Conservation (phyloP, 2,113 vertebrate species). For the Cochlearius cochlearius region DNA sequence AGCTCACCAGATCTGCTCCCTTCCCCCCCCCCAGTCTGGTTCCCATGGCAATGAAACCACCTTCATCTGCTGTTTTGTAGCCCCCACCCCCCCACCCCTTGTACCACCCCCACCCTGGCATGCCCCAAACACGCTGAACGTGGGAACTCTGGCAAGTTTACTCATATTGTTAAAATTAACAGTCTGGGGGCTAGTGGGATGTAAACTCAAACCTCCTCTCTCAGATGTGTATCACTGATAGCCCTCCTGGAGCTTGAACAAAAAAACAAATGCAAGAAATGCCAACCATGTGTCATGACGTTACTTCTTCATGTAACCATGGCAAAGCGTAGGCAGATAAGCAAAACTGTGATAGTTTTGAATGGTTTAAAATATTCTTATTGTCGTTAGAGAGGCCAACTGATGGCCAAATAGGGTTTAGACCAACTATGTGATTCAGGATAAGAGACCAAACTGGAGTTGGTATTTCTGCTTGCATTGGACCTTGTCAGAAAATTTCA, state of each 20-base stretch:
- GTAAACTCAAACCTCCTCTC: constrained; percentile 65
- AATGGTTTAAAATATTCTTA: neutral
- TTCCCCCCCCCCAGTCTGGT: constrained; percentile 36
- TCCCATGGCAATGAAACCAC: constrained; percentile 65
- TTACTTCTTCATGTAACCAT: constrained; percentile 61
- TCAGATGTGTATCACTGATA: constrained; percentile 41
- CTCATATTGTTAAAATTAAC: constrained; percentile 54
- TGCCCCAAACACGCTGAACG: neutral
- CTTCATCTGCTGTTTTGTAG: constrained; percentile 70
- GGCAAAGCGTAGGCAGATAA: constrained; percentile 28
- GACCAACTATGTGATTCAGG: neutral
- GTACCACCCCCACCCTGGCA: constrained; percentile 63
- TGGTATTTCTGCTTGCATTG: neutral
- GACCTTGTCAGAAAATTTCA: neutral
- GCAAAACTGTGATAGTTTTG: neutral
- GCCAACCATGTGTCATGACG: constrained; percentile 69
- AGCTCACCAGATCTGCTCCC: constrained; percentile 37
- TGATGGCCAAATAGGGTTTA: neutral
- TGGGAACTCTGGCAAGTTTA: constrained; percentile 27
- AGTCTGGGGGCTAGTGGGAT: constrained; percentile 43
- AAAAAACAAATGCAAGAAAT: constrained; percentile 67
- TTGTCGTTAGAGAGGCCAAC: neutral
- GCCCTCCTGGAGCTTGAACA: constrained; percentile 50
- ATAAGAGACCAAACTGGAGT: neutral
- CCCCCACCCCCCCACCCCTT: neutral